Percentiles rank a stretch among this genome's conserved stretches.
Conservation (phyloP, 1,140 invertebrate genomes). For the Drosophila athabasca region DNA sequence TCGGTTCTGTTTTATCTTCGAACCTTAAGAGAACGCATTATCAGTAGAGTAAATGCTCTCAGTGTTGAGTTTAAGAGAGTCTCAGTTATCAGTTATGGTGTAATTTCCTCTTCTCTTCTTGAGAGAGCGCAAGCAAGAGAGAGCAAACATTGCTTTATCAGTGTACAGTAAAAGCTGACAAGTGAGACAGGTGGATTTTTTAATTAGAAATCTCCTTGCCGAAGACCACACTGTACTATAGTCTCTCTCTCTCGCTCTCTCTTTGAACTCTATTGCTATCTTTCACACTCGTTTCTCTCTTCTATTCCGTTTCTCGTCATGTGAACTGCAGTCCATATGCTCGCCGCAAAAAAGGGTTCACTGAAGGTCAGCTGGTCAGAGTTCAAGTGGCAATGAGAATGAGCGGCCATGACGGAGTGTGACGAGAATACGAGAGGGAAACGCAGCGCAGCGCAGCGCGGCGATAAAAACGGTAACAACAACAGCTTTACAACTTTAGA, state of each 20-base stretch:
- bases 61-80: background rate
- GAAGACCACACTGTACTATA: background rate
- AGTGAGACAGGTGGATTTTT: too few relatives aligned
- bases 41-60: slow-evolving; percentile 35
- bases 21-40: slow-evolving; percentile 39
- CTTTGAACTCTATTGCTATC: slow-evolving; percentile 10
- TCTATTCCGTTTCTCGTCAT: slow-evolving; percentile 1
- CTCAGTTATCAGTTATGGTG: slow-evolving; percentile 7
- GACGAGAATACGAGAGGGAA: slow-evolving; percentile 10
- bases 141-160: too few relatives aligned
- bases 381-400: slow-evolving; percentile 68
- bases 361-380: slow-evolving; percentile 82
- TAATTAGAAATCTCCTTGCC: too few relatives aligned
- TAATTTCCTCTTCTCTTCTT: background rate
- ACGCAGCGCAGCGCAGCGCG: slow-evolving; percentile 1
- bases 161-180: too few relatives aligned
- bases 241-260: background rate
- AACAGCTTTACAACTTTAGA: slow-evolving; percentile 45
- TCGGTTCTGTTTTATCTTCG: too few relatives aligned
- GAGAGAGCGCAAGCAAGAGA: background rate
- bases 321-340: slow-evolving; percentile 1
- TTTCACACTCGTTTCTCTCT: background rate
- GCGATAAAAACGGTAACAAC: slow-evolving; percentile 32
- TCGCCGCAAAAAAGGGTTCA: slow-evolving; percentile 66
- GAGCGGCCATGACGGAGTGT: slow-evolving; percentile 33